A percentile compares a stretch with the other conserved stretches of the same genome.
These are phyloP conservation scores for Chrysomela aeneicollis DNA, from an alignment of 2,888 invertebrate genomes.

Conservation along the genomic window DNA sequence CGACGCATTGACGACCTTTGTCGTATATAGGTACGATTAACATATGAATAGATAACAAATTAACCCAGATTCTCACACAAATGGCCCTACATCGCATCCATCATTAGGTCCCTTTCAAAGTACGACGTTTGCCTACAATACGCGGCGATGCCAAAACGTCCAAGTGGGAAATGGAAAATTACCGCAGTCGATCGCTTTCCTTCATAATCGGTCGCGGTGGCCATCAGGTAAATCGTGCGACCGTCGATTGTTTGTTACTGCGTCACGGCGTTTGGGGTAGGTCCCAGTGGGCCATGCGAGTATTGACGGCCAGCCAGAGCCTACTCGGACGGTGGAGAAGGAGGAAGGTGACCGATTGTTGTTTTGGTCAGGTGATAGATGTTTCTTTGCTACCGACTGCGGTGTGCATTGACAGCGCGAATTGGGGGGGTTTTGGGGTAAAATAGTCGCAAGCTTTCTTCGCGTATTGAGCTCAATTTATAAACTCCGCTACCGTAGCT, in stretches of 20 bases:
- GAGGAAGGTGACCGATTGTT: slow-evolving; percentile 47
- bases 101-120: slow-evolving; percentile 26
- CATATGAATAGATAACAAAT: no score
- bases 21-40: no score
- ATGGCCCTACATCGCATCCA: slow-evolving; percentile 27
- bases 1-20: no score
- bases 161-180: slow-evolving; percentile 48
- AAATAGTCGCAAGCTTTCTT: no score
- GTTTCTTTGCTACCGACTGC: slow-evolving; percentile 56
- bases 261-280: slow-evolving; percentile 56
- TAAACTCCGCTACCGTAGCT: no score
- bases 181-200: slow-evolving; percentile 45
- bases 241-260: slow-evolving; percentile 55
- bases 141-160: slow-evolving; percentile 33
- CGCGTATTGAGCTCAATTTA: no score
- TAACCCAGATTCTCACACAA: no score
- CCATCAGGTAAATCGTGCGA: slow-evolving; percentile 51
- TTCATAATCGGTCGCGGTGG: slow-evolving; percentile 23
- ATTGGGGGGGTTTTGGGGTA: no score
- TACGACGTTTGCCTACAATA: slow-evolving; percentile 31
- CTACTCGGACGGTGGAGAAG: slow-evolving; percentile 23
- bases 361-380: slow-evolving; percentile 60
- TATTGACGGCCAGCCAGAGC: slow-evolving; percentile 31
- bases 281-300: slow-evolving; percentile 51
- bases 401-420: slow-evolving; percentile 30